These are phyloP conservation scores for Cephus pygmeus DNA, from an alignment of 2,888 invertebrate species.

Conservation along the genomic window DNA sequence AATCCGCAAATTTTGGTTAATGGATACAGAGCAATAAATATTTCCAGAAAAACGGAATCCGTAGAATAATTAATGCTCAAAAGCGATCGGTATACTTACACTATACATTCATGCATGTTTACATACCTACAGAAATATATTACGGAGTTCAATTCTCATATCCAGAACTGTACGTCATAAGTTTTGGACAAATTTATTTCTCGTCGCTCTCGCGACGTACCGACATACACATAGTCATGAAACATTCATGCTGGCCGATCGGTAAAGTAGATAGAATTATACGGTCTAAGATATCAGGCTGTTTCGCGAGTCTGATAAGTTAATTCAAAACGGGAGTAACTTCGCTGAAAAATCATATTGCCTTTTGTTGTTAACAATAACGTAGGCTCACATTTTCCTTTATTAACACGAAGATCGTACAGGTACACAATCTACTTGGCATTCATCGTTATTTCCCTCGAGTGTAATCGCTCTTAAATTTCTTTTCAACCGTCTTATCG, in stretches of 20 bases:
- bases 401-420: not conserved
- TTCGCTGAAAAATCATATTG: not conserved
- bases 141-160: not conserved
- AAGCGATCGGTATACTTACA: not conserved
- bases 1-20: not conserved
- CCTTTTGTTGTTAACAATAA: not conserved
- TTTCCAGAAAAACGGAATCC: not conserved
- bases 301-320: not conserved
- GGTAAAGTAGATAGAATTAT: slow-evolving; percentile 25
- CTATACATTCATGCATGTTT: not conserved
- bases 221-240: slow-evolving; percentile 14
- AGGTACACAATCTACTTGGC: not conserved
- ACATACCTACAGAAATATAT: not conserved
- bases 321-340: not conserved
- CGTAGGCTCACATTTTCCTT: not conserved
- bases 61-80: not conserved
- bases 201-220: not conserved
- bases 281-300: slow-evolving; percentile 26
- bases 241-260: slow-evolving; percentile 33
- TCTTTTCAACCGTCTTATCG: not conserved
- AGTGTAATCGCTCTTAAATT: not conserved
- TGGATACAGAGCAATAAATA: not conserved
- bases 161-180: not conserved
- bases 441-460: not conserved
- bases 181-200: not conserved